A percentile compares a stretch with the other conserved stretches of the same genome.
Conservation (phyloP, 2,888 invertebrate species). For the Plagodis pulveraria region DNA sequence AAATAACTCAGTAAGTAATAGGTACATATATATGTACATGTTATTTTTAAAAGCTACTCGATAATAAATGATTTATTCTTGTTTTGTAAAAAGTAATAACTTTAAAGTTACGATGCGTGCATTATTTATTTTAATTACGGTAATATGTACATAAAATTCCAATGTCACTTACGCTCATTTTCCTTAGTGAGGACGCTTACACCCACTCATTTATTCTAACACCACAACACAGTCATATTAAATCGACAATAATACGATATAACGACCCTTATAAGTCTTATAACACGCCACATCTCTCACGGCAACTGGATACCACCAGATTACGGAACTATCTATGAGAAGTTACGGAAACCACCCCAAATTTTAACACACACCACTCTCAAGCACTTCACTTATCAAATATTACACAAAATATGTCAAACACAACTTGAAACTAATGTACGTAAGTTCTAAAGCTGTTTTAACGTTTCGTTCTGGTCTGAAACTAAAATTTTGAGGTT, state of each 20-base stretch:
- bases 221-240: slow-evolving; percentile 47
- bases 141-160: background rate
- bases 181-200: slow-evolving; percentile 34
- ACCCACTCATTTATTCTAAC: slow-evolving; percentile 47
- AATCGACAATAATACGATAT: slow-evolving; percentile 32
- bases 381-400: background rate
- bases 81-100: too few relatives aligned
- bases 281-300: slow-evolving; percentile 34
- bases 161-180: slow-evolving; percentile 71
- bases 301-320: slow-evolving; percentile 22
- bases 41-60: too few relatives aligned
- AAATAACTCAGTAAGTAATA: too few relatives aligned
- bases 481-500: slow-evolving; percentile 79
- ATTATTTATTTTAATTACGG: too few relatives aligned
- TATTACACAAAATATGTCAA: slow-evolving; percentile 3
- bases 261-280: slow-evolving; percentile 31
- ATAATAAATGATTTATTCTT: too few relatives aligned
- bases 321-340: slow-evolving; percentile 28
- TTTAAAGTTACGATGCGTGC: too few relatives aligned
- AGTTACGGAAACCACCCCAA: slow-evolving; percentile 27
- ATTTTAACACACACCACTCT: slow-evolving; percentile 8
- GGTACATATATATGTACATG: too few relatives aligned
- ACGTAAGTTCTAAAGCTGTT: slow-evolving; percentile 42
- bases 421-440: slow-evolving; percentile 22
- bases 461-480: slow-evolving; percentile 54